Base-by-base conservation (phyloP, 2,113 vertebrate genomes). In the Cebidichthys violaceus region DNA sequence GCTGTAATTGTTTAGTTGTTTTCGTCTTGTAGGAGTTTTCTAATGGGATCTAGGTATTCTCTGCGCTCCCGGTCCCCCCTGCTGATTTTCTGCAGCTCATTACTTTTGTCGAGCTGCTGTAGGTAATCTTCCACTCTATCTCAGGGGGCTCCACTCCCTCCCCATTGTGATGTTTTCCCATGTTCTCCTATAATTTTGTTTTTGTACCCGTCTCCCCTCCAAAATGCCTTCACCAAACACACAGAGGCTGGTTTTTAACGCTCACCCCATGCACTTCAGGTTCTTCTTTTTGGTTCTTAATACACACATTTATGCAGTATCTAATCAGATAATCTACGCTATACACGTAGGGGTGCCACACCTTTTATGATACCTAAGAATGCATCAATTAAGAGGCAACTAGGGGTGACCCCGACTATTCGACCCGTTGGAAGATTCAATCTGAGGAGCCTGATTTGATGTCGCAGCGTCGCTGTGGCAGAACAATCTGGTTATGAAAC, bases 61-160 rank as follows among this genome's bases (percentile, higher is more conserved):
- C 72, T 55, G 71, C 52, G 29, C 71, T 70, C 35, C 64, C 24
- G 9, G 69, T 70, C 77, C 73, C 31, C n/a, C n/a, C 17, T 82
- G 76, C 78, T 71, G 67, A 76, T 84, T 89, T 70, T 64, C 81
- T 66, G 64, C 39, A 85, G 83, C 82, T 87, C 81, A 90, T 90
- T 91, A 89, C 84, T 90, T 90, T 82, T 85, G 74, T 83, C 50
- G 52, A 60, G 61, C 74, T 69, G 22, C 85, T 91, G 73, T 74
- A 82, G 81, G 83, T 82, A 89, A 89, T 91, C 76, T 79, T 69
- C 65, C 59, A 17, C 75, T 82, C 50, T 39, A 72, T 84, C 79
- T 86, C 85, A n/a, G 45, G 67, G 59, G 83, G 37, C 55, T 47
- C 9, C 33, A 69, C 70, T 83, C 50, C 76, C 55, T 77, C 72